Evolutionary conservation across 2,113 vertebrate species (phyloP).

Genomic region (Amphilophus citrinellus): DNA sequence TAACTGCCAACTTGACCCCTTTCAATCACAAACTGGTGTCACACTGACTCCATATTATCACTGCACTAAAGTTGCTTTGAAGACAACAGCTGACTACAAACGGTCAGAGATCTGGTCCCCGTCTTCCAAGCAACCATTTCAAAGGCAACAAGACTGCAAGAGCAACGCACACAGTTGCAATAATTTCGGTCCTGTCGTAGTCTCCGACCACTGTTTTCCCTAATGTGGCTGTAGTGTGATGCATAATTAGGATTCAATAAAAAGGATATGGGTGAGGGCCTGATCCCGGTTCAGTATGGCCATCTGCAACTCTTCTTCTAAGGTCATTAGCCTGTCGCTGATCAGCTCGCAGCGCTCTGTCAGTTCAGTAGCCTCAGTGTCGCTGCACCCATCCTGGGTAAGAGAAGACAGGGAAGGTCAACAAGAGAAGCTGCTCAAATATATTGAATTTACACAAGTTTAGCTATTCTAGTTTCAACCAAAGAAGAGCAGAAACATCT

Average conservation of each 20-base stretch:
- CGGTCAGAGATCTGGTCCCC: neutral
- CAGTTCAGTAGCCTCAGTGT: conserved; percentile 67
- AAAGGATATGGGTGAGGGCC: conserved; percentile 91
- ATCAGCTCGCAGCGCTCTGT: conserved; percentile 80
- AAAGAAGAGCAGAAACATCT: neutral
- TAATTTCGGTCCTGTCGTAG: neutral
- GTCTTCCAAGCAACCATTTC: neutral
- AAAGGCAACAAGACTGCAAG: neutral
- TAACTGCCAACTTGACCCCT: neutral
- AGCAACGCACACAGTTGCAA: neutral
- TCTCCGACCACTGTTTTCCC: neutral
- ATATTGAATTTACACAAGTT: neutral
- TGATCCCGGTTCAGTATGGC: conserved; percentile 84
- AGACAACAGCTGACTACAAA: neutral
- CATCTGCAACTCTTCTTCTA: conserved; percentile 88
- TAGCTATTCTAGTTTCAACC: neutral
- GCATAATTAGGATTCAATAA: conserved; percentile 26
- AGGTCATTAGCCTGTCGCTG: conserved; percentile 82
- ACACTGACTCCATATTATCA: neutral
- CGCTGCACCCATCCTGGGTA: conserved; percentile 70
- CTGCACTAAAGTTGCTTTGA: neutral
- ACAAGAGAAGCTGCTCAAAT: neutral
- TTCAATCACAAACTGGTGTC: neutral
- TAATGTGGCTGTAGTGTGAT: neutral
- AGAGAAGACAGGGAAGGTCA: neutral